Evolutionary conservation across 2,797 vertebrate species (phyloP).

Genomic region (Epinephelus coioides): DNA sequence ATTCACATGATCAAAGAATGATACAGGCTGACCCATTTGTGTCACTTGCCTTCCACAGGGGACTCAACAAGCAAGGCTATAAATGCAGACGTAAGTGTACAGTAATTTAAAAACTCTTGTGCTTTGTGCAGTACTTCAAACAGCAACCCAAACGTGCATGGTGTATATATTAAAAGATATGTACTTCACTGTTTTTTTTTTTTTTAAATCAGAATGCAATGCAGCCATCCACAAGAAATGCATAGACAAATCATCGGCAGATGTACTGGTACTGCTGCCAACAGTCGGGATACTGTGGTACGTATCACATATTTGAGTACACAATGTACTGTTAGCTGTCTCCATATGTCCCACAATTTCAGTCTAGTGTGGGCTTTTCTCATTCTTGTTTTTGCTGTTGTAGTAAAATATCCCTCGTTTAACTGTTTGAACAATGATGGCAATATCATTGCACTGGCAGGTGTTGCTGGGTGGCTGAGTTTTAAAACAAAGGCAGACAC

Average conservation of each 20-base stretch:
- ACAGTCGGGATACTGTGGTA: slow-evolving; percentile 95
- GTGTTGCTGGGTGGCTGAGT: slow-evolving; percentile 20
- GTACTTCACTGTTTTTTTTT: background rate
- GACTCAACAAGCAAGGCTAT: slow-evolving; percentile 90
- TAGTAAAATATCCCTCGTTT: background rate
- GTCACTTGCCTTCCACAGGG: slow-evolving; percentile 77
- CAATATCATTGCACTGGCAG: slow-evolving; percentile 1
- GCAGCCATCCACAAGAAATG: slow-evolving; percentile 99
- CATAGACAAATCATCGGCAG: slow-evolving; percentile 99
- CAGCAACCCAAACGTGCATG: background rate
- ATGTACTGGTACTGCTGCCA: slow-evolving; percentile 97
- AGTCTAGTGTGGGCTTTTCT: slow-evolving; percentile 29
- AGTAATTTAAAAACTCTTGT: background rate
- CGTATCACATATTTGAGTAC: slow-evolving; percentile 55
- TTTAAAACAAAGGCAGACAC: slow-evolving; percentile 18
- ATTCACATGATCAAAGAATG: slow-evolving; percentile 40
- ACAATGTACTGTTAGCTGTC: slow-evolving; percentile 30
- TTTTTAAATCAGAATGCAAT: slow-evolving; percentile 92
- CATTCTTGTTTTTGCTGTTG: slow-evolving; percentile 5
- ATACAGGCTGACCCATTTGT: slow-evolving; percentile 20
- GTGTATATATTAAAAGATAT: background rate
- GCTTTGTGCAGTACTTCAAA: slow-evolving; percentile 21
- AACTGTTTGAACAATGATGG: slow-evolving; percentile 5
- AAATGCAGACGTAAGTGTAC: slow-evolving; percentile 88
- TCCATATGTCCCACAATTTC: slow-evolving; percentile 33